Evolutionary conservation across 2,888 invertebrate genomes (phyloP), one percentile per base, ranked within the genome.

Genomic region (Diarsia mendica): DNA sequence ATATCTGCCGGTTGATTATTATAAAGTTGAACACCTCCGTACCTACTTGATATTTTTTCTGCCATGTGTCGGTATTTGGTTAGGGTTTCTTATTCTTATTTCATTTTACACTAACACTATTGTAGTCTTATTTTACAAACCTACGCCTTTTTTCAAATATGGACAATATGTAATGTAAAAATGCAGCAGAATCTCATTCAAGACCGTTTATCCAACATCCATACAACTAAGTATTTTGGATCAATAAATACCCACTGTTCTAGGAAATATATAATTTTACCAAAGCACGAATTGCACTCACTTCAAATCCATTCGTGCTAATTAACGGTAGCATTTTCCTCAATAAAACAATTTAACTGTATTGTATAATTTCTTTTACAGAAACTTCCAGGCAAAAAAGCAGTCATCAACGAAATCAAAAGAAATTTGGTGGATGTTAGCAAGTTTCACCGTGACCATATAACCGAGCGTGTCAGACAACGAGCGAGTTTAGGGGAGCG

Each of bases 321-420:
- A 15, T 67, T 82, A 44, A 49, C 10, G 10, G 20, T 39, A 46
- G 13, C 1, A 44, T 60, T 64, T 67, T 51, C 18, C 33, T 48
- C 18, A 77, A 48, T 48, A 0, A 15, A 64, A 51, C 18, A 61
- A 61, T 73, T 20, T 5, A 49, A 66, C 33, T 39, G 48, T 4
- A 55, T 67, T 55, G 20, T 44, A 49, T 60, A 15, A 55, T 70
- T 79, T 61, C 0, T 67, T 58, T 84, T 80, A 70, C 82, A 93
- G 93, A 84, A 84, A 68, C 75, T 93, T 46, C 93, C 93, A 0
- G 92, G 93, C 0, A 93, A 93, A 79, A 87, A 83, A 71, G 85
- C 77, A 1, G 88, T 92, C 0, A 58, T 93, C 8, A 77, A 91
- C 23, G 97, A 92, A 96, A 98, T 87, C 90, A 95, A 77, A 90